Base-by-base conservation (phyloP, 2,888 invertebrate genomes). In the Macrophya alboannulata region DNA sequence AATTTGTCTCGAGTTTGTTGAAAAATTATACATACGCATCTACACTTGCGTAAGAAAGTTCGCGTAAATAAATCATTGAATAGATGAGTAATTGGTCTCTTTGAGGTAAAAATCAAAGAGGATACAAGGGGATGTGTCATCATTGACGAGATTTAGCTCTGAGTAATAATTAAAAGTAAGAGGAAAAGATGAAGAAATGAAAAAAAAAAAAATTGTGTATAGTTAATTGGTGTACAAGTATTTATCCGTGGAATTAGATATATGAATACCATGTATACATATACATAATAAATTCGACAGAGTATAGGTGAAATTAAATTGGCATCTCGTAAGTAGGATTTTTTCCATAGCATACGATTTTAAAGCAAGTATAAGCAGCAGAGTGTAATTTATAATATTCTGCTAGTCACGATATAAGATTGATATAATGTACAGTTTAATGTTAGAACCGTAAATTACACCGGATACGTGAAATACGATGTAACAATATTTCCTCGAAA, bases 111-210 rank as follows among this genome's bases (percentile, higher is more conserved):
- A 74, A 45, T 10, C 45, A 21, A 3, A 74, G 21, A 74, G n/a
- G 43, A 74, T 74, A 74, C 72, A 74, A 74, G 45, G 45, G 25
- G 45, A 74, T 74, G 72, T 74, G 72, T 74, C 72, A 74, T 74
- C 72, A 9, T 45, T 74, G 43, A 25, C 8, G 17, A 21, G 45
- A 45, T 74, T 40, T 31, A 40, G 10, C 40, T 71, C 31, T 25
- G 21, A 62, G 62, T n/a, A 62, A 25, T 62, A 4, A 31, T 31
- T 2, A 31, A 31, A 31, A 3, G 31, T 2, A 31, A 31, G 3
- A 31, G 31, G 31, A 31, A 31, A 31, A 31, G 31, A 3, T 31
- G 31, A 2, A 31, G 31, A 31, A 31, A 31, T 31, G 3, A 31
- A 62, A 62, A 25, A 8, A 37, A 31, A 31, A 62, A 62, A 25